These are phyloP conservation scores for Tragelaphus eurycerus DNA, from an alignment of 2,797 vertebrate species.

Conservation along the genomic window DNA sequence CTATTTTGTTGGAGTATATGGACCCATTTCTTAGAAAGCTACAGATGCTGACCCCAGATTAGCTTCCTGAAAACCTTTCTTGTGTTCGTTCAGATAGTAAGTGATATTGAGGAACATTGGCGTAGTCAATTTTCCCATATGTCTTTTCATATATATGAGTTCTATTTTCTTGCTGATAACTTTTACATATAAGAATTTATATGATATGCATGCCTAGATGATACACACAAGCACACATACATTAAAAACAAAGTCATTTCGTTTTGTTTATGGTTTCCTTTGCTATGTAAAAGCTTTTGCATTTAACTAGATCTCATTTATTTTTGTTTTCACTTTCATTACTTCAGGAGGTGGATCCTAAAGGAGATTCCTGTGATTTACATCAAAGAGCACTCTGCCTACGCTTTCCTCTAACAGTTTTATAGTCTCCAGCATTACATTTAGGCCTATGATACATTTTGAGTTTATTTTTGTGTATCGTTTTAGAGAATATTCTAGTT, in stretches of 20 bases:
- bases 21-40: neutral
- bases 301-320: neutral
- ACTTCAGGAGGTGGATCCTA: no score
- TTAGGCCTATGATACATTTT: no score
- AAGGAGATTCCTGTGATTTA: no score
- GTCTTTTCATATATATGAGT: neutral
- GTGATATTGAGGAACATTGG: neutral
- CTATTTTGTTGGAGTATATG: neutral
- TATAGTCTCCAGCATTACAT: no score
- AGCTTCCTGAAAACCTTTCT: neutral
- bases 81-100: fast-evolving
- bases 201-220: no score
- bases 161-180: neutral
- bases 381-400: no score
- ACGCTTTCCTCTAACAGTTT: no score
- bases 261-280: neutral
- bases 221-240: neutral
- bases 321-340: no score
- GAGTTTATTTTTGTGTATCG: neutral
- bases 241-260: neutral
- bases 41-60: neutral
- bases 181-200: neutral
- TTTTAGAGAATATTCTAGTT: neutral
- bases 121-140: neutral
- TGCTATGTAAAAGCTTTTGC: neutral